These are phyloP conservation scores for Scotopteryx bipunctaria DNA, from an alignment of 2,888 invertebrate genomes.

Conservation along the genomic window DNA sequence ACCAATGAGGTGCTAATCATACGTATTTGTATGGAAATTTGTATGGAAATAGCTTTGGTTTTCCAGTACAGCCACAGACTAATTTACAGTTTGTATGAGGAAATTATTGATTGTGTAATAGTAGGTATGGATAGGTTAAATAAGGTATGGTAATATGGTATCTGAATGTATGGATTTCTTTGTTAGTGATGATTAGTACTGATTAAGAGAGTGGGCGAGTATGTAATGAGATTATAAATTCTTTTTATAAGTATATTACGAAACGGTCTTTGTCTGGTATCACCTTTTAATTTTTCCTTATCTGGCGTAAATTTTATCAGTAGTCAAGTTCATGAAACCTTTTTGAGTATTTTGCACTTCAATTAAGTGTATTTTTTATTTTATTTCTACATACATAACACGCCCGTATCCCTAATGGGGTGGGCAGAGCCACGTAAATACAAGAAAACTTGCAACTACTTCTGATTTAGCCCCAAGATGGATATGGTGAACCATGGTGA, in stretches of 20 bases:
- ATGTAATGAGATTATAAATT: slow-evolving; percentile 14
- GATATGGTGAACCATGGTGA: too few relatives aligned
- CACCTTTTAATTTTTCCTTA: too few relatives aligned
- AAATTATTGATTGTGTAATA: slow-evolving; percentile 4
- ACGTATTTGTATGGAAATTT: slow-evolving; percentile 38
- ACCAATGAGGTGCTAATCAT: slow-evolving; percentile 39
- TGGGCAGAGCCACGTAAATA: too few relatives aligned
- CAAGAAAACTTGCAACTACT: too few relatives aligned
- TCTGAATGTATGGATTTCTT: slow-evolving; percentile 26
- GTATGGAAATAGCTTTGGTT: slow-evolving; percentile 23
- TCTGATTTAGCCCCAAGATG: too few relatives aligned
- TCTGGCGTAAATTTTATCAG: too few relatives aligned
- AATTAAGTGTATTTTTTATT: too few relatives aligned
- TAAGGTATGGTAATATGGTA: slow-evolving; percentile 25
- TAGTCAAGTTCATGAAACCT: too few relatives aligned
- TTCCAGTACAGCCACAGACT: slow-evolving; percentile 18
- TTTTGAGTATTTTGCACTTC: too few relatives aligned
- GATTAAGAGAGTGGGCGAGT: slow-evolving; percentile 9
- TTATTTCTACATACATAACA: too few relatives aligned
- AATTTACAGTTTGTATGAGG: slow-evolving; percentile 7
- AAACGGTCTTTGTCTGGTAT: background rate
- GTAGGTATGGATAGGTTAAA: slow-evolving; percentile 1
- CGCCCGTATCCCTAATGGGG: too few relatives aligned
- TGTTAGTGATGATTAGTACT: slow-evolving; percentile 22
- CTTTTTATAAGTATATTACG: background rate